Conservation (phyloP, 2,113 vertebrate species). For the Ictalurus punctatus region DNA sequence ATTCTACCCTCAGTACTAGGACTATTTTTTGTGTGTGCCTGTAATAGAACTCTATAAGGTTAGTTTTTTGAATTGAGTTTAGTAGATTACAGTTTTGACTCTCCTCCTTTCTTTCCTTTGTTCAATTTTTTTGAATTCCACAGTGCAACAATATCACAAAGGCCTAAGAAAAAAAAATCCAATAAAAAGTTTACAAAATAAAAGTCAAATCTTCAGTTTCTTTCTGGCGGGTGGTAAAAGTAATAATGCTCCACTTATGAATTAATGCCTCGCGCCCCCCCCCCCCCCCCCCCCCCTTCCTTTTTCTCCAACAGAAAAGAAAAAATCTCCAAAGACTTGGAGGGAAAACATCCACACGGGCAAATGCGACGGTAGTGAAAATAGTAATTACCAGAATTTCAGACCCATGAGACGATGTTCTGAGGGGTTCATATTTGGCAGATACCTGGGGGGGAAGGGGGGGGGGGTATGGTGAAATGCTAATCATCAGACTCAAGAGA, state of each 20-base stretch:
- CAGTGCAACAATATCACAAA: conserved; percentile 9
- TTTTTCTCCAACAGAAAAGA: neutral
- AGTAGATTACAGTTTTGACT: neutral
- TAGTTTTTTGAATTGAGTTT: neutral
- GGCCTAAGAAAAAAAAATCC: conserved; percentile 27
- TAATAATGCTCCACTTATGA: conserved; percentile 29
- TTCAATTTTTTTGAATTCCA: neutral
- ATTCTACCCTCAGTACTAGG: neutral
- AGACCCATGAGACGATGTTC: neutral
- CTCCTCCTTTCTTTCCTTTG: neutral
- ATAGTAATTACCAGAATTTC: neutral
- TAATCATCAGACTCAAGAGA: neutral
- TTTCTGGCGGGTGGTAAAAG: conserved; percentile 13
- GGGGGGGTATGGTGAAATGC: neutral
- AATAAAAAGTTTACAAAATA: conserved; percentile 37
- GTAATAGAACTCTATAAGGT: neutral
- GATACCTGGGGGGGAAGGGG: neutral
- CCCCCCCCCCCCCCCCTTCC: too few relatives aligned
- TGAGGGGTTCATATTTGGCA: neutral
- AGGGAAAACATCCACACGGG: too few relatives aligned
- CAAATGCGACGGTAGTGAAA: neutral
- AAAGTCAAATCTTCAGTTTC: conserved; percentile 8
- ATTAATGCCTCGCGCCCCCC: neutral
- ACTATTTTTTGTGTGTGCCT: neutral
- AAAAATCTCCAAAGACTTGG: neutral